Conservation (phyloP, 1,140 invertebrate species). For the Orchesella cincta region DNA sequence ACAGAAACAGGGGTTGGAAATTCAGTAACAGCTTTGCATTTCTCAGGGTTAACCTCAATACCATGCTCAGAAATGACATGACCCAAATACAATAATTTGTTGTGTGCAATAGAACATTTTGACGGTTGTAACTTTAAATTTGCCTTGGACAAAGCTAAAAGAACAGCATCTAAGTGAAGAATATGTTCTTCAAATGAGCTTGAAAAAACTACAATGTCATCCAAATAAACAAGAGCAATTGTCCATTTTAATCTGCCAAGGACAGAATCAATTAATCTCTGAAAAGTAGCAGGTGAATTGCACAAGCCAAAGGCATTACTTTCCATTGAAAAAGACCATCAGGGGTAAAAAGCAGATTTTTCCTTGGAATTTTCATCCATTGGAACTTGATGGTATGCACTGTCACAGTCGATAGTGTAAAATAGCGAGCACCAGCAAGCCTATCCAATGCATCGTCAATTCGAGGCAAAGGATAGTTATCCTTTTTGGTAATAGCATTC, state of each 20-base stretch:
- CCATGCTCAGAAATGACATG: constrained; percentile 54
- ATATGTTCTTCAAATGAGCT: constrained; percentile 43
- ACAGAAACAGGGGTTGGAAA: constrained; percentile 52
- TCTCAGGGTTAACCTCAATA: constrained; percentile 52
- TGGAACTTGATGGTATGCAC: constrained; percentile 60
- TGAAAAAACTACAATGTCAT: constrained; percentile 49
- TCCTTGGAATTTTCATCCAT: constrained; percentile 53
- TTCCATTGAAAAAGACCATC: constrained; percentile 55
- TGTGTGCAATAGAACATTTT: constrained; percentile 8
- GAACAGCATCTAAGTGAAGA: background rate
- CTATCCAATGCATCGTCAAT: constrained; percentile 59
- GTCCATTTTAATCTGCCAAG: constrained; percentile 47
- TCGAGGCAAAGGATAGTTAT: constrained; percentile 57
- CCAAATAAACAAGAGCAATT: constrained; percentile 50
- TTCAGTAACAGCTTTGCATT: constrained; percentile 54
- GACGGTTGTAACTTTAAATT: background rate
- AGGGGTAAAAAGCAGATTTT: constrained; percentile 59
- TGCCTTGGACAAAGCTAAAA: background rate
- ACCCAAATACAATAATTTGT: constrained; percentile 49
- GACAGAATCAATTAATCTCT: constrained; percentile 49
- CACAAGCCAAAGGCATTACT: constrained; percentile 53
- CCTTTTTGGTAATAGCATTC: constrained; percentile 54
- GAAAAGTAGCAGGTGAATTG: constrained; percentile 51
- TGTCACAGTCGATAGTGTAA: constrained; percentile 57
- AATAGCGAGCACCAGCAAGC: constrained; percentile 54